Conservation (phyloP, 2,888 invertebrate species). For the Mythimna pallens region DNA sequence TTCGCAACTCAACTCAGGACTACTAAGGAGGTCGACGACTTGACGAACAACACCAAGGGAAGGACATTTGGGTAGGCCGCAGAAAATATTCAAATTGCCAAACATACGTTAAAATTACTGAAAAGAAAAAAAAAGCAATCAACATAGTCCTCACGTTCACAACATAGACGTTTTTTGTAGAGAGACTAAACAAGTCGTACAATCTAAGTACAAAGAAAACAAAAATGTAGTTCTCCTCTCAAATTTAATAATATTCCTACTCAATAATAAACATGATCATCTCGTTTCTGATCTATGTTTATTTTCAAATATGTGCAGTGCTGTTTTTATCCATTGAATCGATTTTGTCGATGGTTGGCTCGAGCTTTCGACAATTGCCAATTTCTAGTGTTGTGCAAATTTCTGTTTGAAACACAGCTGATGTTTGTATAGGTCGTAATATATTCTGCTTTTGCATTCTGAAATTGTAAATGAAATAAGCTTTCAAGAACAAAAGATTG, state of each 20-base stretch:
- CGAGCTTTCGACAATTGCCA: constrained; percentile 1
- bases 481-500: too few relatives aligned
- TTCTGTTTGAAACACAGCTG: neutral
- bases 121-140: too few relatives aligned
- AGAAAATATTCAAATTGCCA: too few relatives aligned
- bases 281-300: neutral
- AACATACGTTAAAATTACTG: too few relatives aligned
- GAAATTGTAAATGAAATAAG: neutral
- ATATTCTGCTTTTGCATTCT: constrained; percentile 12
- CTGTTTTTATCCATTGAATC: neutral
- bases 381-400: constrained; percentile 11
- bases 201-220: too few relatives aligned
- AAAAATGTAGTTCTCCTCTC: neutral
- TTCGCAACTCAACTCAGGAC: too few relatives aligned
- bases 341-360: neutral
- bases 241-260: neutral
- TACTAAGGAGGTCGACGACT: too few relatives aligned
- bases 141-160: too few relatives aligned
- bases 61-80: too few relatives aligned
- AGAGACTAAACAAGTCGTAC: too few relatives aligned
- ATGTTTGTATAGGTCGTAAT: constrained; percentile 1
- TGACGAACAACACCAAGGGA: too few relatives aligned
- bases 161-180: too few relatives aligned
- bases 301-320: neutral
- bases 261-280: neutral